phyloP scores from a whole-genome alignment of 2,113 vertebrate genomes.

The Mola mola region DNA sequence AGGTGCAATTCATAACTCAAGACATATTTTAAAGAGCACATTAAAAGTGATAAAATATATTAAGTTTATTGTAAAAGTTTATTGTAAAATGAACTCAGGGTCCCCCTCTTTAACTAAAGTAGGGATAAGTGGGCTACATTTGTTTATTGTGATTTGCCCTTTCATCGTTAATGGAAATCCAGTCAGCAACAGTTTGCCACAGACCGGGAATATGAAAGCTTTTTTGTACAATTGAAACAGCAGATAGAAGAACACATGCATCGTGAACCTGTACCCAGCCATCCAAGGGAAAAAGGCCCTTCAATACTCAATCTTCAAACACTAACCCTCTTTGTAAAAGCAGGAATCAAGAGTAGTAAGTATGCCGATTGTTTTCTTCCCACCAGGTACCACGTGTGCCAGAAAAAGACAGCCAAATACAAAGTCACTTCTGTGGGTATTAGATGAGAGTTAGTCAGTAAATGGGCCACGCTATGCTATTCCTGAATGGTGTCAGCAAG shows the following conservation, averaged over 20 bases:
- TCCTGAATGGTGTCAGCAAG: slow-evolving; percentile 56
- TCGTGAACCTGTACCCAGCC: background rate
- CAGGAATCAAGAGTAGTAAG: slow-evolving; percentile 18
- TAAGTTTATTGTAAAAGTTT: no score
- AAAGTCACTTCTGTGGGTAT: slow-evolving; percentile 6
- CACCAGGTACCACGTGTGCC: background rate
- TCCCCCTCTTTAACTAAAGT: no score
- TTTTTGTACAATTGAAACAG: no score
- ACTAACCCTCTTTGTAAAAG: background rate
- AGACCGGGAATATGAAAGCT: slow-evolving; percentile 27
- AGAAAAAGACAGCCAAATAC: background rate
- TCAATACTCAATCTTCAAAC: background rate
- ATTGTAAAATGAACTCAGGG: no score
- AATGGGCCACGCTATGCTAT: slow-evolving; percentile 55
- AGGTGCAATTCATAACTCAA: no score
- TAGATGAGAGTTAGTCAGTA: slow-evolving; percentile 24
- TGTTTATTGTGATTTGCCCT: slow-evolving; percentile 17
- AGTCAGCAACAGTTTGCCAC: slow-evolving; percentile 15
- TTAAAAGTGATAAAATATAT: no score
- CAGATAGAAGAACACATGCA: slow-evolving; percentile 32
- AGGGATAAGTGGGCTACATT: no score
- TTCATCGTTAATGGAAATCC: slow-evolving; percentile 37
- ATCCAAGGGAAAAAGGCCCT: background rate
- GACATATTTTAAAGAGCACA: no score
- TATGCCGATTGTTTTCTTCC: background rate